Percentiles rank a stretch among this genome's conserved stretches.
Evolutionary conservation across 2,113 vertebrate genomes (phyloP).

Genomic region (Hippocampus abdominalis): DNA sequence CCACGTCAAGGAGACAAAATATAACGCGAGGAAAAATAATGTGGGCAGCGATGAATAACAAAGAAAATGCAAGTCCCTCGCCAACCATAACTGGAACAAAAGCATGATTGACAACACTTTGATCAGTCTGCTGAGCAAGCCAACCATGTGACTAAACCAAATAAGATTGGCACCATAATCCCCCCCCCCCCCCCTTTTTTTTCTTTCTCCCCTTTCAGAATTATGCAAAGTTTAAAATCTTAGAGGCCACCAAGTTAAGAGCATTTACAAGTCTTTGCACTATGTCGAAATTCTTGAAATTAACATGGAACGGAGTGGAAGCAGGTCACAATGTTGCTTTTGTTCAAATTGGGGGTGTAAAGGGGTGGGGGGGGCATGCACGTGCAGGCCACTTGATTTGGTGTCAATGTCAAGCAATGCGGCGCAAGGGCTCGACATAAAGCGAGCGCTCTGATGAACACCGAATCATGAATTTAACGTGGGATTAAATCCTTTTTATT

Average conservation of each 20-base stretch:
- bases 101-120: not conserved
- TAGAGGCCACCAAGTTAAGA: not conserved
- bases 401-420: no score
- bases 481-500: no score
- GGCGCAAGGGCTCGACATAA: not conserved
- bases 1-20: no score
- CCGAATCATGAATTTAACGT: not conserved
- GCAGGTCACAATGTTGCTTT: slow-evolving; percentile 31
- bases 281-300: slow-evolving; percentile 16
- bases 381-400: not conserved
- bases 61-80: no score
- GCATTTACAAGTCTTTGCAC: slow-evolving; percentile 14
- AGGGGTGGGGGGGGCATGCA: not conserved
- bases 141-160: not conserved
- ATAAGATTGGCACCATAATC: slow-evolving; percentile 7
- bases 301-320: slow-evolving; percentile 22
- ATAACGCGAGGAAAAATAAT: no score
- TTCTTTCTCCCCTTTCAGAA: not conserved
- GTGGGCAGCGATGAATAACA: no score
- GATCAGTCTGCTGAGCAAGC: not conserved
- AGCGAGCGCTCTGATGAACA: not conserved
- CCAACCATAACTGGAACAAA: not conserved
- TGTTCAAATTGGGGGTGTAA: slow-evolving; percentile 21
- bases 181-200: no score
- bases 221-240: not conserved